Conservation (phyloP, 2,113 vertebrate species). For the Centropus bengalensis region DNA sequence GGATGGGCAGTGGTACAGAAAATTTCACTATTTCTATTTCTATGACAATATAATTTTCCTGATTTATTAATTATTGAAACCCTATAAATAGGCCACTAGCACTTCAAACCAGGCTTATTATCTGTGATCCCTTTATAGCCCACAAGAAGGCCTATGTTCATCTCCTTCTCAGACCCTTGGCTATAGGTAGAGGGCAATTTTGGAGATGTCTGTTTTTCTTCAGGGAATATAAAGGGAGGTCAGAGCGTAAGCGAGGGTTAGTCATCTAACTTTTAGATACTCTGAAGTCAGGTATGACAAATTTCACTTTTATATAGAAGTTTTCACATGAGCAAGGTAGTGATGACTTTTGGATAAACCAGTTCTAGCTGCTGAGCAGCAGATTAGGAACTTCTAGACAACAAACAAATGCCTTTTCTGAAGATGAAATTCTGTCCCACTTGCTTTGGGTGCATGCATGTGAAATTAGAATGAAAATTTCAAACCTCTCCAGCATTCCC, state of each 20-base stretch:
- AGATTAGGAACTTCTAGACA: neutral
- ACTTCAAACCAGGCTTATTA: neutral
- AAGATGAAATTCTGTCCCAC: neutral
- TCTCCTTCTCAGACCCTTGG: neutral
- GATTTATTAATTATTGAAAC: conserved; percentile 13
- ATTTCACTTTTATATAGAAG: neutral
- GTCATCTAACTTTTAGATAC: neutral
- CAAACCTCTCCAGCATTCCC: neutral
- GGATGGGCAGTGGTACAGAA: neutral
- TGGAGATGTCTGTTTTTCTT: neutral
- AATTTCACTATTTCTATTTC: neutral
- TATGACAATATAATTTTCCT: neutral
- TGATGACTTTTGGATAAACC: neutral
- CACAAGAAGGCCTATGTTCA: neutral
- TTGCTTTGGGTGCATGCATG: neutral
- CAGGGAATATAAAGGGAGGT: neutral
- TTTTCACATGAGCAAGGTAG: neutral
- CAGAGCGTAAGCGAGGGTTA: neutral
- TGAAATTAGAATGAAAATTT: neutral
- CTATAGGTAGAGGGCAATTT: neutral
- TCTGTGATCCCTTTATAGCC: neutral
- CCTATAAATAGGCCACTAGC: neutral
- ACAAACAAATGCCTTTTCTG: neutral
- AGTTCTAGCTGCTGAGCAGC: neutral
- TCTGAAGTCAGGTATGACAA: neutral